These are phyloP conservation scores for Ciconia nigra DNA, from an alignment of 2,797 vertebrate species.

Conservation along the genomic window DNA sequence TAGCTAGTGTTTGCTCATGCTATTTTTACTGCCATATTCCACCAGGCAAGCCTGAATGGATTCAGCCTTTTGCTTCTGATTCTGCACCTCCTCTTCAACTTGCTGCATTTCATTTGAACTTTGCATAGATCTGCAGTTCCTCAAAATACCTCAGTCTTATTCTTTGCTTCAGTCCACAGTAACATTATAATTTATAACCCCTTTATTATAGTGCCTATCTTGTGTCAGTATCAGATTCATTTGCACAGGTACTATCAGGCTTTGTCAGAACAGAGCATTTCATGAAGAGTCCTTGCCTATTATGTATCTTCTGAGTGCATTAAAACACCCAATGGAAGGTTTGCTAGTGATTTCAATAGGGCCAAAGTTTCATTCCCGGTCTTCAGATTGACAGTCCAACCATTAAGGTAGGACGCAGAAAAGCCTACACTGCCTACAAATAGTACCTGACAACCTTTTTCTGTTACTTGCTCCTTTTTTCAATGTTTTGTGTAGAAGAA, in stretches of 20 bases:
- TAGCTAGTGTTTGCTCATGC: neutral
- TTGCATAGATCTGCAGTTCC: neutral
- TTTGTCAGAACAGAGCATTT: neutral
- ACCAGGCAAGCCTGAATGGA: neutral
- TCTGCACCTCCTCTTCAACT: neutral
- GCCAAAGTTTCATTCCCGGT: neutral
- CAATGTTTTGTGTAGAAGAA: neutral
- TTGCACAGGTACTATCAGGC: neutral
- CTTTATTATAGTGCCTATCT: neutral
- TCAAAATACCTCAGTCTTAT: constrained; percentile 2
- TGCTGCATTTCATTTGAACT: constrained; percentile 16
- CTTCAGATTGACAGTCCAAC: neutral
- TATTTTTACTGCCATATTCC: neutral
- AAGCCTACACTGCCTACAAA: neutral
- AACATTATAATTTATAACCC: neutral
- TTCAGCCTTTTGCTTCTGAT: neutral
- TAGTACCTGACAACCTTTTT: neutral
- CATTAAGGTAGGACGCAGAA: neutral
- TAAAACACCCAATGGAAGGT: neutral
- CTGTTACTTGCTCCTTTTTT: neutral
- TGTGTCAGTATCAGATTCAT: neutral
- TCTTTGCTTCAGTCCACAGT: neutral
- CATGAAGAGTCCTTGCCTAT: neutral
- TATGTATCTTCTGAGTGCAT: neutral
- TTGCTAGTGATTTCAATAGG: neutral